Conservation (phyloP, 1,140 invertebrate species). For the Scaptomyza pallida region DNA sequence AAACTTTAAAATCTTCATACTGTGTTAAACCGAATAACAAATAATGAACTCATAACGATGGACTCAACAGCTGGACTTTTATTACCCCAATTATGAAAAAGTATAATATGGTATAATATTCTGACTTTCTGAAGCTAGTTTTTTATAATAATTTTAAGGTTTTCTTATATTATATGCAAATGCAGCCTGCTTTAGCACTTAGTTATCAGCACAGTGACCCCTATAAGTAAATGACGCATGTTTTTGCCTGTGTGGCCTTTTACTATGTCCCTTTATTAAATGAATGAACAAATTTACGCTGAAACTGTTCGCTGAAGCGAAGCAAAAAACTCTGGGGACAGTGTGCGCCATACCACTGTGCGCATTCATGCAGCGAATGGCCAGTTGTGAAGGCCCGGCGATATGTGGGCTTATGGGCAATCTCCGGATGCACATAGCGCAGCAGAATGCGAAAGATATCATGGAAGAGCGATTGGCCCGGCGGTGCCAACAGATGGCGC, state of each 20-base stretch:
- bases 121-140: no score
- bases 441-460: conserved; percentile 88
- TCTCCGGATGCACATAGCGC: conserved; percentile 84
- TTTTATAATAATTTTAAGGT: no score
- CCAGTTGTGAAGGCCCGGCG: conserved; percentile 62
- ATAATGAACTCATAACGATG: not conserved
- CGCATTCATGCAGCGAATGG: conserved; percentile 66
- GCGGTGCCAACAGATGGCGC: conserved; percentile 85
- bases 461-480: conserved; percentile 87
- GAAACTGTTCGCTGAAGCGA: conserved; percentile 55
- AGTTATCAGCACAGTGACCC: not conserved
- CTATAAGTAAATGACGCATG: not conserved
- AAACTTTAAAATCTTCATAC: not conserved
- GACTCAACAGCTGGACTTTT: no score
- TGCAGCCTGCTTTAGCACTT: not conserved
- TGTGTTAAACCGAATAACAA: conserved; percentile 4
- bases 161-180: no score
- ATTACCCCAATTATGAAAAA: no score
- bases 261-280: conserved; percentile 31
- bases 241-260: conserved; percentile 19
- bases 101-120: no score
- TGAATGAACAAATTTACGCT: conserved; percentile 32
- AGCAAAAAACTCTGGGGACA: conserved; percentile 77
- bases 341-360: conserved; percentile 66
- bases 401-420: conserved; percentile 66